Conservation (phyloP, 2,113 vertebrate species). For the Silurus glanis region DNA sequence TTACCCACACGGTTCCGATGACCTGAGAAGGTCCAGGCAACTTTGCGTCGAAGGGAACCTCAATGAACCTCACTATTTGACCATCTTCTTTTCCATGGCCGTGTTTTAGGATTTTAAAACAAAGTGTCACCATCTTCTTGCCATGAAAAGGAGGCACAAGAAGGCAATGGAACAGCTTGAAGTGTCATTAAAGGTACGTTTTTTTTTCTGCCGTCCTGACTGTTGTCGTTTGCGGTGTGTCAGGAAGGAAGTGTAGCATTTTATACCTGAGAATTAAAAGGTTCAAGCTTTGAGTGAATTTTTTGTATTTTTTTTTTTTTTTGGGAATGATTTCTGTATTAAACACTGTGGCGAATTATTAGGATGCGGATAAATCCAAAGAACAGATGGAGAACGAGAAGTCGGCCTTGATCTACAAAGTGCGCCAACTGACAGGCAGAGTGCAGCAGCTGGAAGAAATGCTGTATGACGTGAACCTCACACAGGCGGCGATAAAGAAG, state of each 20-base stretch:
- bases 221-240: too few relatives aligned
- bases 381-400: background rate
- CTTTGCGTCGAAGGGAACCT: too few relatives aligned
- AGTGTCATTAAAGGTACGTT: background rate
- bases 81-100: too few relatives aligned
- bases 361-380: background rate
- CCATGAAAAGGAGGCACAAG: background rate
- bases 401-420: background rate
- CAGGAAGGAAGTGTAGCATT: too few relatives aligned
- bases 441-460: background rate
- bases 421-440: background rate
- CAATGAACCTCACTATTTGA: too few relatives aligned
- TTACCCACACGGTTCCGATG: background rate
- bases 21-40: too few relatives aligned
- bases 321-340: too few relatives aligned
- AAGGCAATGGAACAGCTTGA: background rate
- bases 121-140: too few relatives aligned
- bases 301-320: too few relatives aligned
- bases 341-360: background rate
- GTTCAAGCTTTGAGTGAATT: background rate
- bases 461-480: background rate
- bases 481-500: background rate
- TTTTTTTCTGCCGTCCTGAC: background rate
- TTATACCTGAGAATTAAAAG: too few relatives aligned
- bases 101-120: too few relatives aligned